Conservation (phyloP, 2,113 vertebrate genomes). For the Numenius arquata region DNA sequence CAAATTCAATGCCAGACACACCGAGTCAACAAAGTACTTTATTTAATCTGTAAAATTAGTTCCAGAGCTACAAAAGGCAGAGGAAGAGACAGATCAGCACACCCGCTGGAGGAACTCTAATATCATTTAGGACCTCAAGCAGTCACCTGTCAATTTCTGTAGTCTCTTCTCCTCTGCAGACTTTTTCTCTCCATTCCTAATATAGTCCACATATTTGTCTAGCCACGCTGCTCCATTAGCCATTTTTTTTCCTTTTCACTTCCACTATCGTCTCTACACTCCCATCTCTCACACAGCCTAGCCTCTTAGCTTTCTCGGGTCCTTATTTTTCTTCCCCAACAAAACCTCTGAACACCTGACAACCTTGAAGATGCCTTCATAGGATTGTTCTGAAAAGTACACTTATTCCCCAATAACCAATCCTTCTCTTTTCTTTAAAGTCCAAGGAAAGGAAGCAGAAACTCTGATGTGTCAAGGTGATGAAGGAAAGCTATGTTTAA, state of each 20-base stretch:
- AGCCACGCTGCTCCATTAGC: background rate
- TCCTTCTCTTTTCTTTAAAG: background rate
- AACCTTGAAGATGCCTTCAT: background rate
- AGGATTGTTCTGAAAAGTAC: background rate
- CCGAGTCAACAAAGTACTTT: conserved; percentile 12
- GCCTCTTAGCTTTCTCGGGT: background rate
- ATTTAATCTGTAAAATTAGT: conserved; percentile 69
- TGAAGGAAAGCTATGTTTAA: background rate
- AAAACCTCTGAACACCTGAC: background rate
- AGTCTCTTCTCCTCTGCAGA: background rate
- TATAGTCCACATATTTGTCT: background rate
- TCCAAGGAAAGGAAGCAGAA: background rate
- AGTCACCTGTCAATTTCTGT: background rate
- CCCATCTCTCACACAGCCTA: background rate
- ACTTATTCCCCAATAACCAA: background rate
- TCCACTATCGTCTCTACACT: background rate
- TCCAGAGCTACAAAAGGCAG: conserved; percentile 35
- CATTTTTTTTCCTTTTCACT: background rate
- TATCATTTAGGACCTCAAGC: conserved; percentile 20
- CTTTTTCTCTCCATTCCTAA: background rate
- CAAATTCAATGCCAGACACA: conserved; percentile 50
- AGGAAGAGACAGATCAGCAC: conserved; percentile 23
- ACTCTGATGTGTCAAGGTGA: background rate
- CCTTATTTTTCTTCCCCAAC: background rate
- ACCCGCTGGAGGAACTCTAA: background rate